Base-by-base conservation (phyloP, 2,113 vertebrate genomes). In the Leucoraja erinaceus region DNA sequence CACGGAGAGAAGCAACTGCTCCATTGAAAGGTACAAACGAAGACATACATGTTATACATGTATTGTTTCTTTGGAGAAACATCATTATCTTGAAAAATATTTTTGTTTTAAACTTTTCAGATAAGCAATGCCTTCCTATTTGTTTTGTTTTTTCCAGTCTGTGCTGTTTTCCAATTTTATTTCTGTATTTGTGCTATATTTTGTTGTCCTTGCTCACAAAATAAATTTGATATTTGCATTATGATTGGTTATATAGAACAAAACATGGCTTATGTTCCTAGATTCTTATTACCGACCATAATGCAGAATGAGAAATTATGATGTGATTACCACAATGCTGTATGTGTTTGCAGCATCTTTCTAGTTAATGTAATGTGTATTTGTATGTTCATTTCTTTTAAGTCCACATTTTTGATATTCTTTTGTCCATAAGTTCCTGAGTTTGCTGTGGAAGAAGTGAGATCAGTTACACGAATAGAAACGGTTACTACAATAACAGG, bases 1-100 rank as follows among this genome's bases (percentile, higher is more conserved):
- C 95, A 66, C 93, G 95, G 93, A 94, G 91, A 33, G 72, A 93
- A 56, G 38, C 33, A 18, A 74, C 76, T 38, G 14, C 72, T 63
- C 93, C 93, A 22, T 31, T 94, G 78, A 95, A 96, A 97, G 97
- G 96, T 97, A 97, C 54, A 93, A 88, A 95, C 95, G 97, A 96
- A 96, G 97, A 97, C 54, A 78, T 76, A 38, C 93, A 63, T 79
- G 38, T 12, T 22, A 54, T 22, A 10, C 63, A 9, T n/a, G 0
- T 47, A 14, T 66, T 66, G 3, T 72, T 72, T 72, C 70, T 72
- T 72, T 72, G 70, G 63, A 72, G 22, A 72, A 72, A 72, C 70
- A 72, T 72, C 70, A 72, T 72, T 72, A 72, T 28, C 93, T 59
- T 66, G 75, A 0, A 92, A 93, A 94, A 93, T 20, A 6, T 81